phyloP scores from a whole-genome alignment of 2,113 vertebrate species.

The Rhagologus leucostigma region DNA sequence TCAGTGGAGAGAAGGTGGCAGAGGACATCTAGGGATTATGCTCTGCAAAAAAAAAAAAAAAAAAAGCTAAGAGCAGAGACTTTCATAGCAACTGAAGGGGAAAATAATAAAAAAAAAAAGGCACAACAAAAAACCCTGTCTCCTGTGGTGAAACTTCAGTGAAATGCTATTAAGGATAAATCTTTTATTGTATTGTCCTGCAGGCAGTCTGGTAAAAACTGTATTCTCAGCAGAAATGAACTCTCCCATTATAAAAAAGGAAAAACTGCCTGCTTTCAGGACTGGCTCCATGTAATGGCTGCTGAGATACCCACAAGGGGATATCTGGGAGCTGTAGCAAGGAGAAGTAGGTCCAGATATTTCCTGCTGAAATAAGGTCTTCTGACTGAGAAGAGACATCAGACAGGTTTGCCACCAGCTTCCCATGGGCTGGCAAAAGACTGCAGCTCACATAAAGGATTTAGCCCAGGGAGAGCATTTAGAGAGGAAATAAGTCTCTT shows the following conservation, averaged over 20 bases:
- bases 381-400: constrained; percentile 9
- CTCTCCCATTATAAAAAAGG: constrained; percentile 34
- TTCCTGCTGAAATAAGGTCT: constrained; percentile 23
- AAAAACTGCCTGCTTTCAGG: background rate
- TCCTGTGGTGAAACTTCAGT: constrained; percentile 63
- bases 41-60: background rate
- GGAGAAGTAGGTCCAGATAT: constrained; percentile 5
- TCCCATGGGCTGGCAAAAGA: constrained; percentile 28
- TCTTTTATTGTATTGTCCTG: constrained; percentile 72
- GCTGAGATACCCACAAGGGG: background rate
- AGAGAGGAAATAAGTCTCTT: constrained; percentile 16
- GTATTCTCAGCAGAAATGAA: constrained; percentile 64
- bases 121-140: constrained; percentile 40
- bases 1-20: background rate
- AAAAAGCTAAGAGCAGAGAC: background rate
- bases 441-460: background rate
- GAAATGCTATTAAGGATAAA: constrained; percentile 67
- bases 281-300: background rate
- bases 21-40: constrained; percentile 32
- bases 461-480: constrained; percentile 21
- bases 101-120: background rate
- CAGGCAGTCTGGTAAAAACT: constrained; percentile 65
- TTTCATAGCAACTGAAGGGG: background rate
- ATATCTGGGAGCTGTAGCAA: background rate
- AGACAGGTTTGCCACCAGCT: constrained; percentile 19